These are phyloP conservation scores for Ifrita kowaldi DNA, from an alignment of 2,113 vertebrate species.

Conservation along the genomic window DNA sequence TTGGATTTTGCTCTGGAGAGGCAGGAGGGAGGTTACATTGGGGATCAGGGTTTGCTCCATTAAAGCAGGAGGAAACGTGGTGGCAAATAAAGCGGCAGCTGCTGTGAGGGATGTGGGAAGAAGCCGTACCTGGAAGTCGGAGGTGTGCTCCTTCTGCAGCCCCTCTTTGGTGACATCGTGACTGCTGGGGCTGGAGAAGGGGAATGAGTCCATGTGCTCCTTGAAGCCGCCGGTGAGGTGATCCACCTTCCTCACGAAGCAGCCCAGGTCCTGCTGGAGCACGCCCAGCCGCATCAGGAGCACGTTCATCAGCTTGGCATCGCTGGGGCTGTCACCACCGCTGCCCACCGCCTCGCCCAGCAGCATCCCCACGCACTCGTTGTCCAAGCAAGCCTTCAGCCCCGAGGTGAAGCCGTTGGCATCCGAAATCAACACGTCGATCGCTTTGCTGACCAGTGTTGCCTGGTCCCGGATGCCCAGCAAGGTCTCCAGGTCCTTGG, in stretches of 20 bases:
- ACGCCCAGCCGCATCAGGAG: slow-evolving; percentile 85
- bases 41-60: slow-evolving; percentile 8
- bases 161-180: slow-evolving; percentile 71
- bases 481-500: slow-evolving; percentile 83
- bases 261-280: slow-evolving; percentile 86
- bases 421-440: slow-evolving; percentile 87
- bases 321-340: slow-evolving; percentile 63
- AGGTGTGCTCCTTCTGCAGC: slow-evolving; percentile 68
- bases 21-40: slow-evolving; percentile 21
- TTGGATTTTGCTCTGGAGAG: slow-evolving; percentile 28
- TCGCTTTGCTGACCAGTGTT: slow-evolving; percentile 85
- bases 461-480: slow-evolving; percentile 89
- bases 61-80: slow-evolving; percentile 62
- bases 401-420: slow-evolving; percentile 82
- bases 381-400: slow-evolving; percentile 81
- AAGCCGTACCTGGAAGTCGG: slow-evolving; percentile 82
- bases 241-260: slow-evolving; percentile 85
- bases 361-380: slow-evolving; percentile 75
- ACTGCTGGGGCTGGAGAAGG: slow-evolving; percentile 50
- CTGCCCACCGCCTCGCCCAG: slow-evolving; percentile 78
- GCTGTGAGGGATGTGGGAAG: background rate
- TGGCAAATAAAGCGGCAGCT: slow-evolving; percentile 65
- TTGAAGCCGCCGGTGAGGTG: slow-evolving; percentile 66
- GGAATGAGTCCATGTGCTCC: slow-evolving; percentile 73
- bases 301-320: slow-evolving; percentile 83